These are phyloP conservation scores for Diaperis boleti DNA, from an alignment of 2,888 invertebrate genomes.

Conservation along the genomic window DNA sequence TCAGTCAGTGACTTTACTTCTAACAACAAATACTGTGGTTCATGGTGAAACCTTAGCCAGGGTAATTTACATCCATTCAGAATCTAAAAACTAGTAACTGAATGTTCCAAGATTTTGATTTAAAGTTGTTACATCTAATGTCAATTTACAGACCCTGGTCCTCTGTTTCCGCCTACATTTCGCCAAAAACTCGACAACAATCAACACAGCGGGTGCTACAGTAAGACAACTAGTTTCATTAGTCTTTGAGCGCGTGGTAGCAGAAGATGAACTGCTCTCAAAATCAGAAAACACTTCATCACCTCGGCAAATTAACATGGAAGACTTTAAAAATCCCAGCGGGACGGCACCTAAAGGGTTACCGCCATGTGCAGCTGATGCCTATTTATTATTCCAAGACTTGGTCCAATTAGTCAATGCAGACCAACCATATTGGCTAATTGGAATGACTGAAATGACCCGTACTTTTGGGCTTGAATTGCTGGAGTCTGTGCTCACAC, in stretches of 20 bases:
- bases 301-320: conserved; percentile 74
- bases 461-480: conserved; percentile 96
- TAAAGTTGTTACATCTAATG: too few relatives aligned
- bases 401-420: conserved; percentile 96
- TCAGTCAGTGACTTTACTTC: conserved; percentile 92
- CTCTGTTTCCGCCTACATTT: conserved; percentile 97
- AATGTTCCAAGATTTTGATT: too few relatives aligned
- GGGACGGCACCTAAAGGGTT: conserved; percentile 85
- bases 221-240: conserved; percentile 94
- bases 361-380: conserved; percentile 91
- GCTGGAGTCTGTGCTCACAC: conserved; percentile 91
- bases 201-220: conserved; percentile 98
- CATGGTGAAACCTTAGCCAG: conserved; percentile 95
- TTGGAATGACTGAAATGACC: conserved; percentile 97
- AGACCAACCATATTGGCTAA: conserved; percentile 95
- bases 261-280: conserved; percentile 73
- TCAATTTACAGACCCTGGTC: conserved; percentile 81
- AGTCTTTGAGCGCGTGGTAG: conserved; percentile 88
- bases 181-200: conserved; percentile 93
- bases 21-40: conserved; percentile 96
- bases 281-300: conserved; percentile 55
- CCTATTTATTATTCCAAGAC: conserved; percentile 96
- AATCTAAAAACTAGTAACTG: not conserved
- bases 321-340: conserved; percentile 82
- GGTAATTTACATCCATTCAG: too few relatives aligned